phyloP scores from a whole-genome alignment of 2,113 vertebrate genomes.

The Gymnogyps californianus region DNA sequence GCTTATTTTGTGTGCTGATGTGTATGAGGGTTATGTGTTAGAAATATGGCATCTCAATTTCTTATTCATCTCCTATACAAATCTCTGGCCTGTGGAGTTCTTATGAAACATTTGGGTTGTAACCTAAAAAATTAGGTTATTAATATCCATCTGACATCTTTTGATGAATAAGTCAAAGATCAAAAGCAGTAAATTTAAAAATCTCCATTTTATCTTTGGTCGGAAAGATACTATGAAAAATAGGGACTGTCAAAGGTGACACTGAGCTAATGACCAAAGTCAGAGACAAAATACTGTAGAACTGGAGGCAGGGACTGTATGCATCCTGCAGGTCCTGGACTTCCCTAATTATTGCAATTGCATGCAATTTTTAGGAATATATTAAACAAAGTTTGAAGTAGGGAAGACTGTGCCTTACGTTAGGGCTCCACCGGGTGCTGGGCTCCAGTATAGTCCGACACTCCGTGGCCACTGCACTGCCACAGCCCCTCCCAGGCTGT shows the following conservation, averaged over 20 bases:
- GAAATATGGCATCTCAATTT: neutral
- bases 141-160: neutral
- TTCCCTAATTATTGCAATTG: neutral
- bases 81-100: neutral
- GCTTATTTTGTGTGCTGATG: neutral
- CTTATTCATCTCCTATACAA: neutral
- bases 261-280: neutral
- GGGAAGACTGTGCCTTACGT: neutral
- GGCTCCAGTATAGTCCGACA: neutral
- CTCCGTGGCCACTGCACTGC: neutral
- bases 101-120: neutral
- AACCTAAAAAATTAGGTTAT: neutral
- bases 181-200: neutral
- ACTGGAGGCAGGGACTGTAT: neutral
- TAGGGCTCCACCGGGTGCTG: neutral
- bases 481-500: rapidly evolving
- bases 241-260: neutral
- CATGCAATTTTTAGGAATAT: neutral
- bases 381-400: neutral
- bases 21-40: neutral
- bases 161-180: neutral
- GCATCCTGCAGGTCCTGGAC: neutral
- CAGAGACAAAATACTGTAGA: neutral
- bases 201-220: neutral
- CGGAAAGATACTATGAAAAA: neutral